phyloP scores from a whole-genome alignment of 2,113 vertebrate genomes.

The Oophaga pumilio region DNA sequence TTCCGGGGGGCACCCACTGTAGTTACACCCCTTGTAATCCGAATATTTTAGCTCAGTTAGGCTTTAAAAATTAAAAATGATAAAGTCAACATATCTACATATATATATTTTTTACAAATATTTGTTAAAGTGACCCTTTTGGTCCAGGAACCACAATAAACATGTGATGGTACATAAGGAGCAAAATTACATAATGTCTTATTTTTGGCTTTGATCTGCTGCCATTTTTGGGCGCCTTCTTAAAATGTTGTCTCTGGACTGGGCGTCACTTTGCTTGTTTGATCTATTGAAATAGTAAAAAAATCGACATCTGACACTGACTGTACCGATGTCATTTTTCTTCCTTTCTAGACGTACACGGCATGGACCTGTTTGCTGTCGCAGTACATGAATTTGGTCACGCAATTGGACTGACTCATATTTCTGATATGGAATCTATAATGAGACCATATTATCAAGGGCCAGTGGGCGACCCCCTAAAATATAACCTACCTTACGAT shows the following conservation, averaged over 20 bases:
- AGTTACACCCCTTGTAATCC: not conserved
- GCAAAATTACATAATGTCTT: not conserved
- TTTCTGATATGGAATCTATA: slow-evolving; percentile 86
- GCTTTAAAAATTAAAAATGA: not conserved
- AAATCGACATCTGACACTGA: too few relatives aligned
- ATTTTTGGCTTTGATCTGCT: too few relatives aligned
- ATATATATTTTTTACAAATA: not conserved
- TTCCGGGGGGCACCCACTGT: too few relatives aligned
- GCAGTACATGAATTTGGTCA: slow-evolving; percentile 97
- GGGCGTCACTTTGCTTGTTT: too few relatives aligned
- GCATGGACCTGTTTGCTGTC: slow-evolving; percentile 94
- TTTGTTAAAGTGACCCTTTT: not conserved
- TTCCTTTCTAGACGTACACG: slow-evolving; percentile 77
- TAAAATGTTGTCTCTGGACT: too few relatives aligned
- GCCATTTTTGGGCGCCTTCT: too few relatives aligned
- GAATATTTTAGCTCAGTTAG: not conserved
- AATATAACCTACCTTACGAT: slow-evolving; percentile 88
- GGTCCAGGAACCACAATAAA: too few relatives aligned
- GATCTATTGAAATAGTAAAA: too few relatives aligned
- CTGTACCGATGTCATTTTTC: not conserved
- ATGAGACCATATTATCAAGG: slow-evolving; percentile 97
- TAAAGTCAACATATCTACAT: not conserved
- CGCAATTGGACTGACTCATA: slow-evolving; percentile 91
- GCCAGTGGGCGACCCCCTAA: slow-evolving; percentile 91
- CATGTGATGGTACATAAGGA: not conserved